Evolutionary conservation across 2,888 invertebrate genomes (phyloP).

Genomic region (Epicampocera succincta): DNA sequence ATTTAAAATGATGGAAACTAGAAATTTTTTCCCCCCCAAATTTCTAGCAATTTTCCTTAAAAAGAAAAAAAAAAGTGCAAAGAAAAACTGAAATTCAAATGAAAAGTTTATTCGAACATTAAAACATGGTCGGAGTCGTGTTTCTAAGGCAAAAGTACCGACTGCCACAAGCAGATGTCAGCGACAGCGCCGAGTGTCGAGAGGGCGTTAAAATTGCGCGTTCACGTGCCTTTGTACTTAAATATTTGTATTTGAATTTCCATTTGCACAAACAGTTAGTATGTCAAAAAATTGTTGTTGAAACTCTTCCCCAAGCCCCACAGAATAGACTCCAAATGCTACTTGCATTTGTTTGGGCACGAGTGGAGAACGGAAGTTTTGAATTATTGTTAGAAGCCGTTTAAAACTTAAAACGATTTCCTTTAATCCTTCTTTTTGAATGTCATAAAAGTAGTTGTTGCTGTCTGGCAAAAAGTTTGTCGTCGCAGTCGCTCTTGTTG

Average conservation of each 20-base stretch:
- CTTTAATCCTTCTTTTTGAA: slow-evolving; percentile 60
- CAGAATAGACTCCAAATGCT: not conserved
- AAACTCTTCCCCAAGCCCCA: not conserved
- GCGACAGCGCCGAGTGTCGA: slow-evolving; percentile 22
- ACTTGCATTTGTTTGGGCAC: not conserved
- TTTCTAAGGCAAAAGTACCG: slow-evolving; percentile 31
- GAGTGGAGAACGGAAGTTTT: slow-evolving; percentile 56
- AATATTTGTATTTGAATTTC: slow-evolving; percentile 14
- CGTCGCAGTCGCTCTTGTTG: slow-evolving; percentile 22
- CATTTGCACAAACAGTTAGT: slow-evolving; percentile 26
- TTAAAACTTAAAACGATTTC: slow-evolving; percentile 66
- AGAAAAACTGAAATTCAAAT: slow-evolving; percentile 23
- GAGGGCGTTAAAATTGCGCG: slow-evolving; percentile 56
- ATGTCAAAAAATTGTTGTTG: slow-evolving; percentile 26
- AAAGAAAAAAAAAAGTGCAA: not conserved
- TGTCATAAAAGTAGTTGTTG: slow-evolving; percentile 38
- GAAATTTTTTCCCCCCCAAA: not conserved
- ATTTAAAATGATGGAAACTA: slow-evolving; percentile 48
- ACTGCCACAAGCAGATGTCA: slow-evolving; percentile 64
- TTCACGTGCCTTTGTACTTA: slow-evolving; percentile 60
- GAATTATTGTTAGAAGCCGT: slow-evolving; percentile 62
- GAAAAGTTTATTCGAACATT: slow-evolving; percentile 49
- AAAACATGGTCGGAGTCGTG: slow-evolving; percentile 22
- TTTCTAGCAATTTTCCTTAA: slow-evolving; percentile 33
- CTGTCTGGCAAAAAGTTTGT: slow-evolving; percentile 17